Percentiles rank a stretch among this genome's conserved stretches.
These are phyloP conservation scores for Heliconius erato DNA, from an alignment of 2,888 invertebrate species.

Conservation along the genomic window DNA sequence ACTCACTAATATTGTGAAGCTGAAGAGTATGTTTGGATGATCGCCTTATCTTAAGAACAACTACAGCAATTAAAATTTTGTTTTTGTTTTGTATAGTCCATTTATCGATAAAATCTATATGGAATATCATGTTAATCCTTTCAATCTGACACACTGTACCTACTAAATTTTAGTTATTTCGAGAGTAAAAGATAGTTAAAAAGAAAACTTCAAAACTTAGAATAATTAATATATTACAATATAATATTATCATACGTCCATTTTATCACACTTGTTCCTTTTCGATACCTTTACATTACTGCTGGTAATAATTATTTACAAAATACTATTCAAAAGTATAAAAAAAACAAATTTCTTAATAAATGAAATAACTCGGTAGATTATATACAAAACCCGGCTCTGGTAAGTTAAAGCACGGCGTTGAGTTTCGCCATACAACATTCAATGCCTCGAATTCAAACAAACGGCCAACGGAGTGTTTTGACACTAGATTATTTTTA, in stretches of 20 bases:
- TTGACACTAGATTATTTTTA: not conserved
- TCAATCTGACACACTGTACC: not conserved
- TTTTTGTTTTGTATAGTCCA: too few species aligned
- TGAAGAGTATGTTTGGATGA: too few species aligned
- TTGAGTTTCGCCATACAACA: too few species aligned
- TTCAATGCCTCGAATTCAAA: not conserved
- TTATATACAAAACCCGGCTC: too few species aligned
- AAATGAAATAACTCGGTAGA: not conserved
- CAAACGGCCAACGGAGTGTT: not conserved
- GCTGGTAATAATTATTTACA: slow-evolving; percentile 35
- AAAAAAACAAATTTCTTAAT: not conserved
- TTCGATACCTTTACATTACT: slow-evolving; percentile 25
- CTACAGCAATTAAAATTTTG: too few species aligned
- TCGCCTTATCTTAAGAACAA: too few species aligned
- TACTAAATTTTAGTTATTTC: not conserved
- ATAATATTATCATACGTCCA: slow-evolving; percentile 46
- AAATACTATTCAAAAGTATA: not conserved
- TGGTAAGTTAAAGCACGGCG: too few species aligned
- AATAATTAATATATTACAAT: slow-evolving; percentile 49
- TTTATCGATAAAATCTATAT: not conserved
- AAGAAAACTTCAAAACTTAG: slow-evolving; percentile 21
- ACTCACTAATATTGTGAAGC: too few species aligned
- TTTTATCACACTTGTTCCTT: slow-evolving; percentile 44
- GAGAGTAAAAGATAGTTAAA: not conserved
- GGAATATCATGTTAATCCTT: not conserved